Evolutionary conservation across 2,888 invertebrate genomes (phyloP), one percentile per base, ranked within the genome.

Genomic region (Gymnoscelis rufifasciata): DNA sequence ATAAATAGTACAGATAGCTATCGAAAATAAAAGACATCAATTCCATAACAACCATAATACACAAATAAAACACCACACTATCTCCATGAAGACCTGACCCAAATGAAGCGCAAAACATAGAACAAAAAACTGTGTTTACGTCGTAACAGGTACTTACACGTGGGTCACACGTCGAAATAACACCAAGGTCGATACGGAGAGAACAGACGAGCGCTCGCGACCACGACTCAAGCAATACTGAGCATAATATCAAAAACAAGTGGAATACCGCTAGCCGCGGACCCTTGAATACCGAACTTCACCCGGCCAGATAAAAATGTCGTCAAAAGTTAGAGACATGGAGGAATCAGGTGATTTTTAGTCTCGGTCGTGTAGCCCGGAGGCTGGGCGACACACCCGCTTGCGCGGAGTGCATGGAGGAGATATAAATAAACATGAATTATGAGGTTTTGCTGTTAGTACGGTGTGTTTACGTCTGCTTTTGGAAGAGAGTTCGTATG

Each of bases 101-200:
- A 10, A 42, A 19, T 3, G 19, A 19, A 19, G 5, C 19, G 19
- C 2, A 19, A 19, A 19, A 19, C 5, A 5, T 19, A 2, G 19
- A 19, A 19, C 19, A 19, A 19, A 19, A 40, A 39, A 24, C 12
- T 13, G 29, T 35, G 39, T 13, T 27, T 30, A 12, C 19, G n/a
- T 29, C 14, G 12, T 38, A 41, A 46, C 46, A 47, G 51, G 62
- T 76, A 82, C 81, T 80, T 62, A 80, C 81, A 60, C 63, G 64
- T 66, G 63, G 58, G 52, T 58, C 63, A 59, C 59, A 56, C 60
- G 53, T 75, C 62, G 56, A 79, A 78, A 79, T 77, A 78, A 71
- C 73, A 65, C 60, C 74, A 78, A 80, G 78, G 78, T 58, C 53
- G 68, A 67, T 70, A 66, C 60, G 64, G 56, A 57, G 8, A 56